Evolutionary conservation across 2,797 vertebrate species (phyloP).

Genomic region (Sternarchorhynchus goeldii): DNA sequence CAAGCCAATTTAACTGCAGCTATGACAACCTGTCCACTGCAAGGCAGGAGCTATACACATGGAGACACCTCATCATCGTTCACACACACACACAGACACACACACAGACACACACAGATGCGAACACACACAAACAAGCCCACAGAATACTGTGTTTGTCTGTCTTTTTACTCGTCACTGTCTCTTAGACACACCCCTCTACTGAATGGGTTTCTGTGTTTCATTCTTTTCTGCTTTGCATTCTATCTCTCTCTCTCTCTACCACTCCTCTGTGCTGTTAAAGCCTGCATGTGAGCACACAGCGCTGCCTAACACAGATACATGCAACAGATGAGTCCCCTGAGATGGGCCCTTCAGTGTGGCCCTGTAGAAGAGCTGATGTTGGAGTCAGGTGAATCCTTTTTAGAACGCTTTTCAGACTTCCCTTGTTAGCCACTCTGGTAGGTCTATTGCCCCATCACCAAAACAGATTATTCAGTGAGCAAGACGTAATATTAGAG

Average conservation of each 20-base stretch:
- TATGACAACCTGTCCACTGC: slow-evolving; percentile 46
- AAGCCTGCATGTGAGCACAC: no score
- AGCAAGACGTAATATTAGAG: not conserved
- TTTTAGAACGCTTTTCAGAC: no score
- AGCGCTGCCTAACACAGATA: no score
- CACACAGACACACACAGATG: slow-evolving; percentile 22
- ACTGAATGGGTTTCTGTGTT: slow-evolving; percentile 12
- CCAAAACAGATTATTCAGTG: not conserved
- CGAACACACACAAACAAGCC: slow-evolving; percentile 3
- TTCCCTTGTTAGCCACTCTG: no score
- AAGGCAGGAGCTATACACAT: slow-evolving; percentile 29
- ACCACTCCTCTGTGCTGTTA: no score
- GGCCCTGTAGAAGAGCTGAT: no score
- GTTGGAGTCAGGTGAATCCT: no score
- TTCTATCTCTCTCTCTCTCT: not conserved
- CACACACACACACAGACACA: not conserved
- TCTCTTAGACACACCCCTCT: slow-evolving; percentile 11
- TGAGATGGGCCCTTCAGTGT: no score
- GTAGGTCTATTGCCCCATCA: no score
- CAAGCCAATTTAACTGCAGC: slow-evolving; percentile 47
- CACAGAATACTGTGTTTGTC: slow-evolving; percentile 2
- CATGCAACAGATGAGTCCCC: no score
- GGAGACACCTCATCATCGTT: slow-evolving; percentile 16
- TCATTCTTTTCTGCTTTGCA: not conserved
- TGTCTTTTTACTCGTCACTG: not conserved